Base-by-base conservation (phyloP, 2,888 invertebrate genomes). In the Anagyrus pseudococci region DNA sequence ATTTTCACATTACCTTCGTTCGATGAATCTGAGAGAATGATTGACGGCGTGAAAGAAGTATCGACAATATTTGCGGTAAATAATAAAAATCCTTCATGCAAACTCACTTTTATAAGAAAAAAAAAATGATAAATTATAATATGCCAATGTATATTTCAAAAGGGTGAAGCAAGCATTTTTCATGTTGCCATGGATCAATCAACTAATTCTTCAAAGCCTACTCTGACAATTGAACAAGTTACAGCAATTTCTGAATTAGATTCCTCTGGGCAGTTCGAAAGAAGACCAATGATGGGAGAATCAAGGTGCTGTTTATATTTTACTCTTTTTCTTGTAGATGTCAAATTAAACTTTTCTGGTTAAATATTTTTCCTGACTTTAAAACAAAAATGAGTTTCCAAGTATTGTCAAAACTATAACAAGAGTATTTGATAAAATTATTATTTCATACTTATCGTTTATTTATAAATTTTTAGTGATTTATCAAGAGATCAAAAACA, bases 1-100 rank as follows among this genome's bases (percentile, higher is more conserved):
- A 94, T 94, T 74, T 93, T 94, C 78, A 86, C 93, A 22, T 82
- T 94, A 37, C 93, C 93, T 2, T 90, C 92, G 0, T 86, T 91
- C 55, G 86, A 85, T 71, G 89, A 89, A 71, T 85, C 86, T 1
- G 80, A 80, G 2, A 75, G 73, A 65, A 72, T 72, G 10, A 71
- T 75, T 8, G 89, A 89, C 60, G 90, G 91, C 3, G 85, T 89
- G 50, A 84, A 89, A 48, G 88, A 89, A 79, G 90, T 92, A 71
- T 87, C 90, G 4, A 90, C 92, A 2, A 90, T 93, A 69, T 93
- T 92, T 74, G 89, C 93, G 50, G 94, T 91, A 80, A 80, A 75
- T 66, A 43, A 20, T 23, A 4, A 23, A 48, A 15, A 25, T 48
- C 4, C 2, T 26, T 26, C 46, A 22, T 13, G 22, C 23, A 22